Evolutionary conservation across 2,888 invertebrate species (phyloP), one percentile per base, ranked within the genome.

Genomic region (Scaptodrosophila latifasciaeformis): DNA sequence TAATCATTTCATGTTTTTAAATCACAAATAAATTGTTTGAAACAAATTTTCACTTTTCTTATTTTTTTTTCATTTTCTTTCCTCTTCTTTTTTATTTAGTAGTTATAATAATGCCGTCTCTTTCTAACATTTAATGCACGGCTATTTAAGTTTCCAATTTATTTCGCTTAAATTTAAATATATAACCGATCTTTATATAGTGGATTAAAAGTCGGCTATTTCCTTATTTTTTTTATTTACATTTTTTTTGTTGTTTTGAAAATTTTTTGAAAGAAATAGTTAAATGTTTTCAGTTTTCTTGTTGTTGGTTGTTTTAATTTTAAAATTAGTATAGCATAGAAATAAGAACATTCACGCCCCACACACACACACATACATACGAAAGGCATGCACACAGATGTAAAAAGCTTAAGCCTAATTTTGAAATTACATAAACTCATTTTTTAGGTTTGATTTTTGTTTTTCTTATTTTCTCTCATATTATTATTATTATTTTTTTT

Each of bases 11-110:
- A 75, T 69, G 71, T 62, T 59, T 63, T 69, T 61, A 77, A 75
- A 77, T 74, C 74, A 77, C 70, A 77, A 75, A 75, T 74, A 69
- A 77, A 72, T 71, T 74, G 71, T 75, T 75, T 71, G 65, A 69
- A 77, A 75, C 78, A 77, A 74, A 74, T 79, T 21, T 52, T 61
- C 51, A 21, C 37, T 64, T 61, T 85, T n/a, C n/a, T n/a, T n/a
- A n/a, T n/a, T n/a, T n/a, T n/a, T n/a, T n/a, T n/a, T n/a, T n/a
- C n/a, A n/a, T n/a, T n/a, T n/a, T n/a, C n/a, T n/a, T n/a, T n/a
- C n/a, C n/a, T n/a, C n/a, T n/a, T n/a, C n/a, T n/a, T 88, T n/a
- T n/a, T n/a, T n/a, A n/a, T n/a, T n/a, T n/a, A n/a, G n/a, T n/a
- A n/a, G n/a, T n/a, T n/a, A n/a, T n/a, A n/a, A n/a, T n/a, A n/a